A percentile compares a stretch with the other conserved stretches of the same genome.
phyloP scores from a whole-genome alignment of 2,113 vertebrate species.

The Empidonax traillii region DNA sequence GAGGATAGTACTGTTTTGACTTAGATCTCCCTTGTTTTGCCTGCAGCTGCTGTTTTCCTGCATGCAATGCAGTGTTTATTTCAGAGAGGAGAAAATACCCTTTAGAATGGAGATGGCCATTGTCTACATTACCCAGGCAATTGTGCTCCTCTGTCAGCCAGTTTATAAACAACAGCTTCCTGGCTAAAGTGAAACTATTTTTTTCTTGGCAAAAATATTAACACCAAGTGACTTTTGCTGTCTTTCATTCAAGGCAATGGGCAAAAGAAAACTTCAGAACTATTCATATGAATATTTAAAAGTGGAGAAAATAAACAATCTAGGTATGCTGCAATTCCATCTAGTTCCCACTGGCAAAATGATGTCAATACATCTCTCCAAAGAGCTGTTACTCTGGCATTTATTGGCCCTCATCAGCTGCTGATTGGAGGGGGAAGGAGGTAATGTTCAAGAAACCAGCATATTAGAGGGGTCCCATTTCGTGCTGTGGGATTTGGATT shows the following conservation, averaged over 20 bases:
- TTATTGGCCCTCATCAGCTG: slow-evolving; percentile 7
- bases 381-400: slow-evolving; percentile 34
- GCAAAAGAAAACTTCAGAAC: slow-evolving; percentile 21
- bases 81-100: not conserved
- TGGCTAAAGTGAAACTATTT: not conserved
- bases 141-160: not conserved
- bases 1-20: not conserved
- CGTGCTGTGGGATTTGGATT: not conserved
- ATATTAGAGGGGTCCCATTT: not conserved
- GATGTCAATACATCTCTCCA: slow-evolving; percentile 31
- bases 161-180: not conserved
- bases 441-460: not conserved
- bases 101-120: not conserved
- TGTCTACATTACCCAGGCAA: not conserved
- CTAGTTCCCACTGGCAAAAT: slow-evolving; percentile 30
- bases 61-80: not conserved
- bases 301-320: slow-evolving; percentile 41
- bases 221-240: not conserved
- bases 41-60: not conserved
- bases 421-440: slow-evolving; percentile 23
- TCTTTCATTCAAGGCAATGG: not conserved
- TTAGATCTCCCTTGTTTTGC: not conserved
- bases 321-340: slow-evolving; percentile 35
- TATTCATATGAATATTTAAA: slow-evolving; percentile 54
- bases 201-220: not conserved